A percentile compares a stretch with the other conserved stretches of the same genome.
Evolutionary conservation across 2,797 vertebrate species (phyloP).

Genomic region (Oophaga sylvatica): DNA sequence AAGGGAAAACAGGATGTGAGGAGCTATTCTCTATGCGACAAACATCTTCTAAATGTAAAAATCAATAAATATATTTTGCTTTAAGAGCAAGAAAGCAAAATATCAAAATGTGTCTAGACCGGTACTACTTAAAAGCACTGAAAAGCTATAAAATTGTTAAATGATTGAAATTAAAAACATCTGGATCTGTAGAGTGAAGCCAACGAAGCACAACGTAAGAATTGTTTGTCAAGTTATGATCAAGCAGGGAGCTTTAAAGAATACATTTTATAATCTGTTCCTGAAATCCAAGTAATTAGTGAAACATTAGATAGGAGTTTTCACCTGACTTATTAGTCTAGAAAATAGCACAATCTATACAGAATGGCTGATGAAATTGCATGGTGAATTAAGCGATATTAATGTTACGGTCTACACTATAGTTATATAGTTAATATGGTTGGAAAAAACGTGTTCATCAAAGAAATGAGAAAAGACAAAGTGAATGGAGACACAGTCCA

Average conservation of each 20-base stretch:
- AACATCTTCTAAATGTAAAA: not conserved
- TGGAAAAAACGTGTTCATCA: too few relatives aligned
- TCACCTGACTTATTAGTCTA: not conserved
- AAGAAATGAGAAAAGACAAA: too few relatives aligned
- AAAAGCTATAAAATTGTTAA: slow-evolving; percentile 14
- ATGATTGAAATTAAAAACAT: slow-evolving; percentile 41
- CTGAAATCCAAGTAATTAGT: slow-evolving; percentile 23
- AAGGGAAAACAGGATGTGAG: too few relatives aligned
- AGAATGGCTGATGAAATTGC: not conserved
- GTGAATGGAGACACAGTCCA: too few relatives aligned
- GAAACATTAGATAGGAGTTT: not conserved
- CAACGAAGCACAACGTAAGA: slow-evolving; percentile 10
- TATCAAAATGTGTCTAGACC: not conserved
- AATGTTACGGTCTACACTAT: not conserved
- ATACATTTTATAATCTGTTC: slow-evolving; percentile 4
- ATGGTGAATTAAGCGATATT: not conserved
- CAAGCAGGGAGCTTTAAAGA: slow-evolving; percentile 11
- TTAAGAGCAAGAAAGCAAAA: not conserved
- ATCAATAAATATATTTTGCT: not conserved
- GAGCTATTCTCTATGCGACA: not conserved
- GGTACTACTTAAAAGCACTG: not conserved
- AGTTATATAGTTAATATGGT: too few relatives aligned
- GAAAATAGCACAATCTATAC: not conserved
- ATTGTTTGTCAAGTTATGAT: slow-evolving; percentile 24
- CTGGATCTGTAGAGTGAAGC: slow-evolving; percentile 9